A percentile compares a stretch with the other conserved stretches of the same genome.
Conservation (phyloP, 2,888 invertebrate genomes). For the Leucozona laternaria region DNA sequence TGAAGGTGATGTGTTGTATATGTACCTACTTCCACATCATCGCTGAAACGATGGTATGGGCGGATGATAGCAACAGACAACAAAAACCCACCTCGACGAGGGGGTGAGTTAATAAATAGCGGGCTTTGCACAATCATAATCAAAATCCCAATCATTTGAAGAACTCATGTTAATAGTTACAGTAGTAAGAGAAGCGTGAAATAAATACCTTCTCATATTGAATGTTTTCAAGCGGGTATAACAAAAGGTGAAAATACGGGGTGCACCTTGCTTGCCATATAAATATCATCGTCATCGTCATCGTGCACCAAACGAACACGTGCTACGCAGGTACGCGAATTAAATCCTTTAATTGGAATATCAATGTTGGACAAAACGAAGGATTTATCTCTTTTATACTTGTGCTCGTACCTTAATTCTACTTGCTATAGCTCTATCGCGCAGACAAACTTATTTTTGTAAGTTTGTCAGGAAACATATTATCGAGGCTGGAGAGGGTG, state of each 20-base stretch:
- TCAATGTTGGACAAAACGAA: slow-evolving; percentile 39
- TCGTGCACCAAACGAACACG: slow-evolving; percentile 66
- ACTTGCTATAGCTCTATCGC: neutral
- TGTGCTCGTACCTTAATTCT: neutral
- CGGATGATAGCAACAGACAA: slow-evolving; percentile 48
- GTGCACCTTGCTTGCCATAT: slow-evolving; percentile 64
- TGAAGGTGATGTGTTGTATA: neutral
- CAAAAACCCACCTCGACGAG: slow-evolving; percentile 5
- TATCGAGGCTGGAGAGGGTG: slow-evolving; percentile 39
- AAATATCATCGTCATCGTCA: no score
- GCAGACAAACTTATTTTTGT: slow-evolving; percentile 10
- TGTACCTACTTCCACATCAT: neutral
- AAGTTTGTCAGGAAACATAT: slow-evolving; percentile 26
- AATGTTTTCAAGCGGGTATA: slow-evolving; percentile 30
- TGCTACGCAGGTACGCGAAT: slow-evolving; percentile 70
- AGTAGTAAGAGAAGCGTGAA: slow-evolving; percentile 62
- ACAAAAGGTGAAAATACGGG: slow-evolving; percentile 70
- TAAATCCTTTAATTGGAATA: slow-evolving; percentile 75
- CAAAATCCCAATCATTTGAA: slow-evolving; percentile 70
- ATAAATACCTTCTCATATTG: slow-evolving; percentile 58
- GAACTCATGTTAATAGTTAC: slow-evolving; percentile 39
- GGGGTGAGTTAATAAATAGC: slow-evolving; percentile 72
- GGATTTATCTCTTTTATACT: slow-evolving; percentile 24
- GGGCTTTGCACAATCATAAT: slow-evolving; percentile 67
- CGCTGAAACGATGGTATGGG: slow-evolving; percentile 24